phyloP scores from a whole-genome alignment of 2,888 invertebrate species.

The Nemurella pictetii region DNA sequence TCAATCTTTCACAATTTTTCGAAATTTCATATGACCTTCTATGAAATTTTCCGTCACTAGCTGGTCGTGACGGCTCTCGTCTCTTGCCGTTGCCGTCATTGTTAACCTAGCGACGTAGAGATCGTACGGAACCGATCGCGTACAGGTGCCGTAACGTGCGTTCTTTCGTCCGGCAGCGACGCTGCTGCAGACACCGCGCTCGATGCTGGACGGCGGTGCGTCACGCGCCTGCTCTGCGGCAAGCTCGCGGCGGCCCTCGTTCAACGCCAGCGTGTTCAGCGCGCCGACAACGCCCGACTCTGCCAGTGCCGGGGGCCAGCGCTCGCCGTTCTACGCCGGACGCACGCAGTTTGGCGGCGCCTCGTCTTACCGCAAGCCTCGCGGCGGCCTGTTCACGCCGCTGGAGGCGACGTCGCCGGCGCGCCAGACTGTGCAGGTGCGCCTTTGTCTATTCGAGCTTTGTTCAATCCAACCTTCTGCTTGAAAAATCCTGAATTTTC shows the following conservation, averaged over 20 bases:
- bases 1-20: background rate
- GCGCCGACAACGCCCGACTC: background rate
- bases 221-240: slow-evolving; percentile 53
- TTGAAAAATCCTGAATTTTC: no score
- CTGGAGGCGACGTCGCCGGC: slow-evolving; percentile 13
- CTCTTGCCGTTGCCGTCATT: no score
- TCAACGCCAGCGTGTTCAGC: slow-evolving; percentile 50
- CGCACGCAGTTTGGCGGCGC: slow-evolving; percentile 77
- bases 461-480: background rate
- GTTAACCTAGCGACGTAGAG: no score
- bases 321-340: slow-evolving; percentile 76
- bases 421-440: slow-evolving; percentile 3
- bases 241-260: slow-evolving; percentile 51
- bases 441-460: background rate
- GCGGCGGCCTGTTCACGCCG: slow-evolving; percentile 23
- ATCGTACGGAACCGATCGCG: no score
- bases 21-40: no score
- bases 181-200: slow-evolving; percentile 31
- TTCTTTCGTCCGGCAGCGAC: slow-evolving; percentile 26
- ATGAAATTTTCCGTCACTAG: no score
- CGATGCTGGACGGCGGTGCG: slow-evolving; percentile 45
- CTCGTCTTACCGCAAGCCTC: slow-evolving; percentile 55
- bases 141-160: background rate
- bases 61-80: no score
- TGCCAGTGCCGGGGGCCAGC: background rate